phyloP scores from a whole-genome alignment of 2,888 invertebrate genomes.

The Archaeoteleia sp. region DNA sequence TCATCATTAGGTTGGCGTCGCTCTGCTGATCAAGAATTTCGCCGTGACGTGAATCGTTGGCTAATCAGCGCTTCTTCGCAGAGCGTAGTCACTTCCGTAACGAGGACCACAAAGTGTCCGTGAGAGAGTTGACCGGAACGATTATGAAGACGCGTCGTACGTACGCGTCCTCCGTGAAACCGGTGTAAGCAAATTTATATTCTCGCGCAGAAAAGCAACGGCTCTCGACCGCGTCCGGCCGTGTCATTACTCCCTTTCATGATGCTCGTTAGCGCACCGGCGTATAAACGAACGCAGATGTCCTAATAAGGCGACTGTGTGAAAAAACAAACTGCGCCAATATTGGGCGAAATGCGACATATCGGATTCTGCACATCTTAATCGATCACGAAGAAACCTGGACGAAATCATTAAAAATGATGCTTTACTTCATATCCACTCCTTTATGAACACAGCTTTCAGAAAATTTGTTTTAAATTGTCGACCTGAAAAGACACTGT shows the following conservation, averaged over 20 bases:
- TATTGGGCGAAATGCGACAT: conserved; percentile 13
- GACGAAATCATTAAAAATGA: too few species aligned
- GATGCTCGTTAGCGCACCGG: conserved; percentile 66
- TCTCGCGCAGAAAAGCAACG: conserved; percentile 56
- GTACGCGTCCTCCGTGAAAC: conserved; percentile 60
- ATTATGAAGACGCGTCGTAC: conserved; percentile 57
- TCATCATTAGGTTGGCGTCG: conserved; percentile 52
- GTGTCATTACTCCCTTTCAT: conserved; percentile 71
- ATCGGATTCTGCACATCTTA: too few species aligned
- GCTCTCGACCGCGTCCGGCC: conserved; percentile 67
- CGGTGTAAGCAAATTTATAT: conserved; percentile 69
- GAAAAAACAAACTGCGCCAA: conserved; percentile 17
- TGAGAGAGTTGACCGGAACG: conserved; percentile 59
- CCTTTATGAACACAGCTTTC: too few species aligned
- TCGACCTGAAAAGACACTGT: too few species aligned
- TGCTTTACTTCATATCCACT: too few species aligned
- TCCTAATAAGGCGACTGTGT: conserved; percentile 55
- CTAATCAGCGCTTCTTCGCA: conserved; percentile 54
- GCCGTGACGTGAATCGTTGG: conserved; percentile 52
- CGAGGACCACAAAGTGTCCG: conserved; percentile 55
- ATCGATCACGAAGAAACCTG: too few species aligned
- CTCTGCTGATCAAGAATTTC: conserved; percentile 55
- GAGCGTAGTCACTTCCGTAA: conserved; percentile 55
- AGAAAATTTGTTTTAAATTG: too few species aligned
- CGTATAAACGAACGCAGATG: conserved; percentile 57